Conservation (phyloP, 2,888 invertebrate species). For the Drosophila multiciliata region DNA sequence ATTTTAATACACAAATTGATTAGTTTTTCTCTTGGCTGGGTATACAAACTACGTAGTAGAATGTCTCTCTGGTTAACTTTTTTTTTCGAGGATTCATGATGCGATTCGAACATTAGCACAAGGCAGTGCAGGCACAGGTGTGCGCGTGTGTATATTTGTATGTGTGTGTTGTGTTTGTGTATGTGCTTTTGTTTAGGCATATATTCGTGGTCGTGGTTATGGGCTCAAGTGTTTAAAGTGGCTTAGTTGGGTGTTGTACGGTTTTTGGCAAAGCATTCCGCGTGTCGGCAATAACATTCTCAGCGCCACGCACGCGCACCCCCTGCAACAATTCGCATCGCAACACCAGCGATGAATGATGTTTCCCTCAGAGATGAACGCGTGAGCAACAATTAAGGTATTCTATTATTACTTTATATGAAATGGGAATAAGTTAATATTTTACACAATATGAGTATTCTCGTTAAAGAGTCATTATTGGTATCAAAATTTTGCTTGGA, state of each 20-base stretch:
- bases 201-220: slow-evolving; percentile 16
- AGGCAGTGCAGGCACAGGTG: slow-evolving; percentile 51
- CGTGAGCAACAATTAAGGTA: not conserved
- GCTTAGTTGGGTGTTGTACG: slow-evolving; percentile 76
- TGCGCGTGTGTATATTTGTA: slow-evolving; percentile 51
- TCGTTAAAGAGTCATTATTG: not conserved
- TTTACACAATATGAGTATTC: not conserved
- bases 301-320: slow-evolving; percentile 47
- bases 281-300: slow-evolving; percentile 64
- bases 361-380: slow-evolving; percentile 30
- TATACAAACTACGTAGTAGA: slow-evolving; percentile 30
- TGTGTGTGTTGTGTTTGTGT: slow-evolving; percentile 10
- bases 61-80: slow-evolving; percentile 19
- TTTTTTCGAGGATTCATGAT: slow-evolving; percentile 15
- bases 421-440: not conserved
- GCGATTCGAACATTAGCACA: slow-evolving; percentile 51
- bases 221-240: slow-evolving; percentile 59
- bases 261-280: slow-evolving; percentile 78
- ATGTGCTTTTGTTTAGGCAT: slow-evolving; percentile 11
- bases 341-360: slow-evolving; percentile 22
- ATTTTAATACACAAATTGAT: slow-evolving; percentile 62
- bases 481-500: not conserved
- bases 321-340: slow-evolving; percentile 55
- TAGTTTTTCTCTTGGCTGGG: slow-evolving; percentile 51
- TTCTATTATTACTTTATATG: not conserved